These are phyloP conservation scores for Diabrotica balteata DNA, from an alignment of 2,888 invertebrate species.

Conservation along the genomic window DNA sequence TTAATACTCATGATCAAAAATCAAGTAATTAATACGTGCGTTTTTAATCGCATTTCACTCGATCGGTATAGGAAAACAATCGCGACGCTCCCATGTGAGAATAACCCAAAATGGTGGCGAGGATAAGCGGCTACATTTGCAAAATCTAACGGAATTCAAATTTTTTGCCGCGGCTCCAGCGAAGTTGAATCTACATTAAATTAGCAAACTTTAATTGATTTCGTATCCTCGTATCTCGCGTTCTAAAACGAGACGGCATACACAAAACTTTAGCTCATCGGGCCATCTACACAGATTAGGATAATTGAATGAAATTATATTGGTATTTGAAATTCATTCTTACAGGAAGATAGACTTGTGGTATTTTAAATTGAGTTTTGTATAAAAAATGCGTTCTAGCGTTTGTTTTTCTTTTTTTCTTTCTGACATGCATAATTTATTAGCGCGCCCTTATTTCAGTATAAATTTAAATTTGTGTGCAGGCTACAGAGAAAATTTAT, in stretches of 20 bases:
- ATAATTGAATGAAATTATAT: slow-evolving; percentile 33
- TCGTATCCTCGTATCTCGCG: slow-evolving; percentile 25
- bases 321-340: slow-evolving; percentile 21
- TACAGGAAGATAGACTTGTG: slow-evolving; percentile 7
- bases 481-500: too few relatives aligned
- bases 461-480: too few relatives aligned
- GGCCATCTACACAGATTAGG: slow-evolving; percentile 28
- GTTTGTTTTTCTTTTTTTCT: neutral
- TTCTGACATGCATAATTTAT: too few relatives aligned
- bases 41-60: neutral
- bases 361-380: neutral
- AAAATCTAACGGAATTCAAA: slow-evolving; percentile 20
- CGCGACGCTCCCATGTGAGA: slow-evolving; percentile 11
- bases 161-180: slow-evolving; percentile 14
- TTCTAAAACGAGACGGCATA: slow-evolving; percentile 17
- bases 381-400: too few relatives aligned
- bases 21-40: too few relatives aligned
- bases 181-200: slow-evolving; percentile 22
- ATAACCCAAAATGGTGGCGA: neutral
- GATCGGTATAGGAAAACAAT: slow-evolving; percentile 14
- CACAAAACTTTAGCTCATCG: slow-evolving; percentile 18
- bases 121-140: slow-evolving; percentile 11
- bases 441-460: too few relatives aligned
- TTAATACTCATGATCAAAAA: too few relatives aligned
- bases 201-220: slow-evolving; percentile 29